Base-by-base conservation (phyloP, 2,888 invertebrate genomes). In the Spodoptera exigua region DNA sequence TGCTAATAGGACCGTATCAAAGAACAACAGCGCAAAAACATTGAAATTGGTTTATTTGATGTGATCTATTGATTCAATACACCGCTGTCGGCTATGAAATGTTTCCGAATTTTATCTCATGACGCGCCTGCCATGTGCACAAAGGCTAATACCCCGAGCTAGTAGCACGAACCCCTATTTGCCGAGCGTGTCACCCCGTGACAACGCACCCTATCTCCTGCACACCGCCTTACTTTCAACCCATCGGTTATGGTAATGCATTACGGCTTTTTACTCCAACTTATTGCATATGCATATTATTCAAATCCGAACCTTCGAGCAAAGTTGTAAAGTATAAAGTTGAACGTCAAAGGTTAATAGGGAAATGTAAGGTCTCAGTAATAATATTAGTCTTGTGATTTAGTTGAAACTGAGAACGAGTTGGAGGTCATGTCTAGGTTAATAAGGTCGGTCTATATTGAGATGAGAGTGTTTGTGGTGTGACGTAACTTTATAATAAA, bases 161-260 rank as follows among this genome's bases (percentile, higher is more conserved):
- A 56, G 61, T 69, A 66, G 68, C 70, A 72, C 63, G 65, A 59
- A 75, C 84, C 85, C 78, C 71, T 80, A 74, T 84, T 83, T 85
- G 80, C 79, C 46, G 73, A 74, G 80, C 80, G 80, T 77, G 78
- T 79, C 77, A 74, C 75, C 74, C 79, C 69, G 77, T 70, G 66
- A 66, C 66, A 74, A 70, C 81, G 75, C 84, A 79, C 85, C 84
- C 82, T 77, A 70, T 68, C 79, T 70, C 64, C 61, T 73, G 78
- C 73, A 74, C 78, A 75, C 77, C 75, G 84, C 83, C 83, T 85
- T 84, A 83, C 85, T 84, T 85, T 77, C 84, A 79, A 81, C 77
- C 81, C 82, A 85, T 84, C 78, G 74, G 71, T 69, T 81, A 83
- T 78, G 81, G 80, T 81, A 87, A 84, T 83, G 78, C 81, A 82